A percentile compares a stretch with the other conserved stretches of the same genome.
Evolutionary conservation across 2,888 invertebrate genomes (phyloP).

Genomic region (Ectemnius continuus): DNA sequence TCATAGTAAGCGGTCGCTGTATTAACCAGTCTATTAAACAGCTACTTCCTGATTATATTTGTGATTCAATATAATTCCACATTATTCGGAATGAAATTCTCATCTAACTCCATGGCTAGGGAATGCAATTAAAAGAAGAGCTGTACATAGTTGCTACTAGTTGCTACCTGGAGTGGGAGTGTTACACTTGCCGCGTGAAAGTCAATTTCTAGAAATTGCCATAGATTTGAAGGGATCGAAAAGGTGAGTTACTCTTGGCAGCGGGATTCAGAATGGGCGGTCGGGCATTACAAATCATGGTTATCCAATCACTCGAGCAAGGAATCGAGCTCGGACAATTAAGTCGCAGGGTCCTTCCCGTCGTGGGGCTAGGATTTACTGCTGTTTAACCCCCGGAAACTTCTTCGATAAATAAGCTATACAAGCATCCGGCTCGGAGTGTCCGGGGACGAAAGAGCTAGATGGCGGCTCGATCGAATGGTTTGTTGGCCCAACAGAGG

Average conservation of each 20-base stretch:
- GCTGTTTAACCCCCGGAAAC: conserved; percentile 75
- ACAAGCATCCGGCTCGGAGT: conserved; percentile 53
- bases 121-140: too few relatives aligned
- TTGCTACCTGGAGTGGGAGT: too few relatives aligned
- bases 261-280: not conserved
- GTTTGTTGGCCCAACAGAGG: conserved; percentile 75
- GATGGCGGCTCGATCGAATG: conserved; percentile 39
- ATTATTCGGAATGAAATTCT: too few relatives aligned
- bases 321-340: conserved; percentile 66
- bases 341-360: conserved; percentile 68
- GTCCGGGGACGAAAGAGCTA: conserved; percentile 26
- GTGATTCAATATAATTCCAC: too few relatives aligned
- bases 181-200: too few relatives aligned
- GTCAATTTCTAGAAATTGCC: too few relatives aligned
- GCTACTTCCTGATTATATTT: not conserved
- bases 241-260: not conserved
- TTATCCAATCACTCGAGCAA: conserved; percentile 66
- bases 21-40: conserved; percentile 37
- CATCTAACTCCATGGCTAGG: too few relatives aligned
- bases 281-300: conserved; percentile 66
- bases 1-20: conserved; percentile 30
- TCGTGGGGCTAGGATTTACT: conserved; percentile 68
- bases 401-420: conserved; percentile 75
- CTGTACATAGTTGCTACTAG: too few relatives aligned
- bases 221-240: too few relatives aligned